These are phyloP conservation scores for Agrypnus murinus DNA, from an alignment of 2,888 invertebrate species.

Conservation along the genomic window DNA sequence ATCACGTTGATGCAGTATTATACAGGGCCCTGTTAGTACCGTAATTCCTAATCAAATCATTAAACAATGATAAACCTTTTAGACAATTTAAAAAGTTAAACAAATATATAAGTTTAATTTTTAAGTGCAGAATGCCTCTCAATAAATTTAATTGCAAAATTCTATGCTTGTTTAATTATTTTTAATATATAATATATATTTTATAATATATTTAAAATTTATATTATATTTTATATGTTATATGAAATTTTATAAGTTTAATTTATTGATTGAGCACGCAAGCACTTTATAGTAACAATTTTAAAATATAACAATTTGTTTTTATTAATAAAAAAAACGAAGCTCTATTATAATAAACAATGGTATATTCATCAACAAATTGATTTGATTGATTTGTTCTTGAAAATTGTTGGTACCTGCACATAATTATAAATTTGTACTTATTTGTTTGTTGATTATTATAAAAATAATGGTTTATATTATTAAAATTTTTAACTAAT, in stretches of 20 bases:
- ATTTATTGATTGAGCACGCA: too few species aligned
- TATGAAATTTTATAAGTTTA: too few species aligned
- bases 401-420: constrained; percentile 22
- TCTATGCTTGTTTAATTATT: too few species aligned
- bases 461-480: constrained; percentile 4
- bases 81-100: constrained; percentile 57
- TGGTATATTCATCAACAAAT: neutral
- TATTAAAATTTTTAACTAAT: constrained; percentile 65
- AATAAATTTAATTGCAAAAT: too few species aligned
- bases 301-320: too few species aligned
- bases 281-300: too few species aligned
- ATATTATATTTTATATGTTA: too few species aligned
- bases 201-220: too few species aligned
- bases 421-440: neutral
- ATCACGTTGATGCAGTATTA: constrained; percentile 45
- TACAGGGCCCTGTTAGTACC: constrained; percentile 46
- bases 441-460: constrained; percentile 20
- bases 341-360: too few species aligned
- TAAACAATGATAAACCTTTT: constrained; percentile 20
- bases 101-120: neutral
- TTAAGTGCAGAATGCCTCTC: too few species aligned
- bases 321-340: too few species aligned
- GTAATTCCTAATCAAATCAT: constrained; percentile 36
- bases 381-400: neutral
- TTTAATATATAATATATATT: too few species aligned